Evolutionary conservation across 2,113 vertebrate genomes (phyloP).

Genomic region (Orycteropus afer): DNA sequence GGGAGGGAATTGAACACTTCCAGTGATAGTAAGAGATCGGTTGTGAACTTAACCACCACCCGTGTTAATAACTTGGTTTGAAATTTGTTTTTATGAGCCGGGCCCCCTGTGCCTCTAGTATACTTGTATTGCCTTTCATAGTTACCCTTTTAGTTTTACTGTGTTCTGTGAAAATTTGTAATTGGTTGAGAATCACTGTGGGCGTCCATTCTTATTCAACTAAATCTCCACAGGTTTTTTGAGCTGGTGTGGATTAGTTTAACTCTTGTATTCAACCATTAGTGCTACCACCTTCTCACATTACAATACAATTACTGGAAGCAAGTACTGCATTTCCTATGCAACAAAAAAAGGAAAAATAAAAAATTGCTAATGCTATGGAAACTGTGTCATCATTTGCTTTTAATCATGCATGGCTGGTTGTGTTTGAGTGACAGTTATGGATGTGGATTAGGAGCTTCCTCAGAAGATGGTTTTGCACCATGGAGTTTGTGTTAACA

Average conservation of each 20-base stretch:
- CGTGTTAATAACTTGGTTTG: constrained; percentile 89
- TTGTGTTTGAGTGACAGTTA: not conserved
- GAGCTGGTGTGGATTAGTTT: constrained; percentile 93
- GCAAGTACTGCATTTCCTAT: constrained; percentile 99
- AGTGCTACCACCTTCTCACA: constrained; percentile 95
- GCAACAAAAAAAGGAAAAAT: constrained; percentile 97
- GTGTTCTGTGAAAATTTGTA: constrained; percentile 93
- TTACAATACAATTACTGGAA: constrained; percentile 98
- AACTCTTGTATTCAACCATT: constrained; percentile 94
- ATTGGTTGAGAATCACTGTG: constrained; percentile 94
- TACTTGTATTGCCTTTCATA: constrained; percentile 94
- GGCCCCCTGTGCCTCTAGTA: constrained; percentile 97
- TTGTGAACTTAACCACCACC: constrained; percentile 80
- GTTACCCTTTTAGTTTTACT: constrained; percentile 90
- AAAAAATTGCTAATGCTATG: constrained; percentile 98
- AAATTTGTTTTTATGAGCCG: constrained; percentile 88
- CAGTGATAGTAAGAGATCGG: constrained; percentile 77
- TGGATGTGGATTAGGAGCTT: not conserved
- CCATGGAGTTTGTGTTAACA: fast-evolving
- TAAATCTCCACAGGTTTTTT: constrained; percentile 93
- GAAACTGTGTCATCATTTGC: constrained; percentile 67
- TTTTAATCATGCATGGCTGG: not conserved
- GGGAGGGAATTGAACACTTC: constrained; percentile 65
- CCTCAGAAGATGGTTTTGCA: not conserved
- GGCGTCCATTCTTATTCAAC: constrained; percentile 93